Evolutionary conservation across 2,113 vertebrate genomes (phyloP), one percentile per base, ranked within the genome.

Genomic region (Ameiurus melas): DNA sequence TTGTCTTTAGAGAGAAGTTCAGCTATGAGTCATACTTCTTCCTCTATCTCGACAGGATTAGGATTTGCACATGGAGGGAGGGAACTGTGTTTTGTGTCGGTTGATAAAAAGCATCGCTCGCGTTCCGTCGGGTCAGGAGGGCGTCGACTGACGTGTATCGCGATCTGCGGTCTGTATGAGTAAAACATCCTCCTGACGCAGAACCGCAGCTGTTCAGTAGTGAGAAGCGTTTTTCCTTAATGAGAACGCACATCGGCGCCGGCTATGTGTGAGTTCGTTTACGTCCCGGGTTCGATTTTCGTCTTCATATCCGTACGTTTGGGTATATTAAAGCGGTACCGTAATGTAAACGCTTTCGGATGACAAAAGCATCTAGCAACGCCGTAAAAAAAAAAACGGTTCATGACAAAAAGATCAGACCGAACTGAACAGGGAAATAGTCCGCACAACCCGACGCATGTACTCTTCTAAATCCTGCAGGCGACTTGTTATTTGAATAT

Each of bases 341-440:
- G 51, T 36, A 25, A 57, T 82, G 36, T 57, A 8, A 58, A 71
- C 13, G n/a, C 60, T 39, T 22, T 58, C 16, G 43, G 70, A 33
- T 43, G 5, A 57, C 30, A 9, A 36, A 36, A 30, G 6, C 60
- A 8, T 8, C 20, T 25, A 62, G 2, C 20, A 22, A 8, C 47
- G 10, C 12, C 13, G 4, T n/a, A n/a, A n/a, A n/a, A n/a, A n/a
- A n/a, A n/a, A 30, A 16, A 68, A n/a, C 10, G n/a, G 30, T 14
- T 57, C 3, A 53, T 58, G 47, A 60, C 66, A 87, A 90, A 91
- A 89, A 91, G 89, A 90, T 87, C 90, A 90, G 85, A 87, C 85
- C 79, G 87, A 62, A 85, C 83, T 87, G 30, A 43, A 53, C 25
- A 64, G 43, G 62, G 27, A 25, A 27, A 12, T 64, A 25, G 62